Evolutionary conservation across 1,140 invertebrate genomes (phyloP).

Genomic region (Meloidogyne hapla): DNA sequence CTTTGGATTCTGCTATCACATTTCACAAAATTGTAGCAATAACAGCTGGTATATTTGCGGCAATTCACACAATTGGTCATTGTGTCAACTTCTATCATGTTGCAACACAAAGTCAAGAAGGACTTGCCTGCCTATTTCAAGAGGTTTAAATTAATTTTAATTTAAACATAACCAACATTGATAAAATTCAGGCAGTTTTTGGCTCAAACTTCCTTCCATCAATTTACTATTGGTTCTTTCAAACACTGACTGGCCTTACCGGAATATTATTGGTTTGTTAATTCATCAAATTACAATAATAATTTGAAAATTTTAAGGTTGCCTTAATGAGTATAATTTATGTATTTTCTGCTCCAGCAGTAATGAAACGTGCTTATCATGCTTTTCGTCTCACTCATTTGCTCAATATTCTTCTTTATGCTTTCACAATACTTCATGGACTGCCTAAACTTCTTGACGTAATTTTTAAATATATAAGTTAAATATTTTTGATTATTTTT

Average conservation of each 20-base stretch:
- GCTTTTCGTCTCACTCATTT: constrained; percentile 97
- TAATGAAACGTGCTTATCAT: constrained; percentile 87
- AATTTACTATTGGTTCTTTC: constrained; percentile 64
- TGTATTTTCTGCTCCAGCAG: constrained; percentile 90
- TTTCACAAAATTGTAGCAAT: constrained; percentile 98
- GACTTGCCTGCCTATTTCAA: constrained; percentile 87
- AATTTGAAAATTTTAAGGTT: neutral
- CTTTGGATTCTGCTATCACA: constrained; percentile 92
- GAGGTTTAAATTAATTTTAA: constrained; percentile 70
- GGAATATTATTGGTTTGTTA: constrained; percentile 88
- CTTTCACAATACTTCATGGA: constrained; percentile 86
- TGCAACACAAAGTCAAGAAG: constrained; percentile 89
- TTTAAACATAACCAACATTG: neutral
- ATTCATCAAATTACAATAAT: constrained; percentile 17
- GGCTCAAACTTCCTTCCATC: constrained; percentile 64
- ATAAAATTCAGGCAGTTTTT: constrained; percentile 26
- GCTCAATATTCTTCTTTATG: constrained; percentile 84
- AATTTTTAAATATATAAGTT: constrained; percentile 25
- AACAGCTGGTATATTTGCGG: constrained; percentile 85
- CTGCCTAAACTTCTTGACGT: constrained; percentile 87
- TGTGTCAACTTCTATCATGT: constrained; percentile 99
- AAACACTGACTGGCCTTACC: constrained; percentile 75
- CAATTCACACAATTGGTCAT: constrained; percentile 83
- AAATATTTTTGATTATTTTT: constrained; percentile 35
- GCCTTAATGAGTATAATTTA: constrained; percentile 76